Base-by-base conservation (phyloP, 2,113 vertebrate species). In the Spea multiplicata region DNA sequence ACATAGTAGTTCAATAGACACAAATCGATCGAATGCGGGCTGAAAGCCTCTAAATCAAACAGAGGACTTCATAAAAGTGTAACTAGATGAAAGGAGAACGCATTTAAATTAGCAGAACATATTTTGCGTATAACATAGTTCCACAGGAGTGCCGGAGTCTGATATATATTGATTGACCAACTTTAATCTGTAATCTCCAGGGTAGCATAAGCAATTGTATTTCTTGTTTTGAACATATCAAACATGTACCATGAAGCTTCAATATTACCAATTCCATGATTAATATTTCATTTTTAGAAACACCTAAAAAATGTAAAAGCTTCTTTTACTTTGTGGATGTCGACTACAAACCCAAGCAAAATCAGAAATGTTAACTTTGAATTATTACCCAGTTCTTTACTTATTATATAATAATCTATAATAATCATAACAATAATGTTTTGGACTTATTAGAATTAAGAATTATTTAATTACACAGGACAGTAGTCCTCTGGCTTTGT, bases 131-230 rank as follows among this genome's bases (percentile, higher is more conserved):
- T 13, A 59, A 59, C 55, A 59, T 12, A 13, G 4, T 59, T 59
- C 9, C 55, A 3, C 55, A 59, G 55, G 55, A 59, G 55, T 13
- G 55, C 55, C 4, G 8, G 55, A 12, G 6, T 13, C 14, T 59
- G 55, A 59, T 59, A 59, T 59, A 59, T 59, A 59, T 59, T 59
- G 55, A 59, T 12, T 59, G 55, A 59, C 55, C 55, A 59, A 59
- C 10, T 13, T 59, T 59, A 59, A 59, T 3, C 55, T 4, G 55
- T 13, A 59, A 59, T 12, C 8, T 13, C 14, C 10, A 59, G 55
- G 14, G 55, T 59, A 59, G 55, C 10, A 59, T 59, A 59, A 59
- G 10, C 14, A 59, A 59, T 59, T 59, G 55, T 59, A 13, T 52
- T 52, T 6, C 14, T 59, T 59, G 55, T 5, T 5, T 59, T 59